Evolutionary conservation across 2,797 vertebrate genomes (phyloP).

Genomic region (Aeoliscus strigatus): DNA sequence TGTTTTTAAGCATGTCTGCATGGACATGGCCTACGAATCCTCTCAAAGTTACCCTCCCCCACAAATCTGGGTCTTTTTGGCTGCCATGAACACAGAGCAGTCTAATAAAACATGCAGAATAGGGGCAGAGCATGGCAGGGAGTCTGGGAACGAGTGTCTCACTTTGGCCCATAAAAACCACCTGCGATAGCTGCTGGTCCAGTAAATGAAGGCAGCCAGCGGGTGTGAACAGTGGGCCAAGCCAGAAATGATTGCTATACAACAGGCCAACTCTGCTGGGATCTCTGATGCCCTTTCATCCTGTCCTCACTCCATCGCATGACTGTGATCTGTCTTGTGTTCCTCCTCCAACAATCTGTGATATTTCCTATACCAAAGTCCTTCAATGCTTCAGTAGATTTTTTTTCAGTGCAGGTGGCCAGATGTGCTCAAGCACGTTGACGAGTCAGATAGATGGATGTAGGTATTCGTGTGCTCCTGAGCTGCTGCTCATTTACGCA

Average conservation of each 20-base stretch:
- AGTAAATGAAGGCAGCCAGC: constrained; percentile 44
- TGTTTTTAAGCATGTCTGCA: too few species aligned
- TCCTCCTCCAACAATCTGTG: background rate
- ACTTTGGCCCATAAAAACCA: constrained; percentile 52
- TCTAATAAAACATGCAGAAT: constrained; percentile 41
- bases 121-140: constrained; percentile 18
- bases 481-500: too few species aligned
- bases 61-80: constrained; percentile 34
- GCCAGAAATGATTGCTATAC: constrained; percentile 40
- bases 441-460: too few species aligned
- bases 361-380: too few species aligned
- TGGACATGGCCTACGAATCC: too few species aligned
- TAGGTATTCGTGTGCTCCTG: too few species aligned
- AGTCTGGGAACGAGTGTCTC: constrained; percentile 30
- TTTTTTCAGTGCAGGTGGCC: background rate
- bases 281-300: constrained; percentile 42
- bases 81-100: constrained; percentile 21
- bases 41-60: constrained; percentile 26
- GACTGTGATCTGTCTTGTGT: constrained; percentile 22
- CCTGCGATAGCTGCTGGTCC: constrained; percentile 53
- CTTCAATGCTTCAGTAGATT: too few species aligned
- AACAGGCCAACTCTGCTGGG: constrained; percentile 50
- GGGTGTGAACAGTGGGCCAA: constrained; percentile 36
- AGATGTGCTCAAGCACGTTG: too few species aligned
- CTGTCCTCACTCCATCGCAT: constrained; percentile 35